These are phyloP conservation scores for Spodoptera picta DNA, from an alignment of 2,888 invertebrate species.

Conservation along the genomic window DNA sequence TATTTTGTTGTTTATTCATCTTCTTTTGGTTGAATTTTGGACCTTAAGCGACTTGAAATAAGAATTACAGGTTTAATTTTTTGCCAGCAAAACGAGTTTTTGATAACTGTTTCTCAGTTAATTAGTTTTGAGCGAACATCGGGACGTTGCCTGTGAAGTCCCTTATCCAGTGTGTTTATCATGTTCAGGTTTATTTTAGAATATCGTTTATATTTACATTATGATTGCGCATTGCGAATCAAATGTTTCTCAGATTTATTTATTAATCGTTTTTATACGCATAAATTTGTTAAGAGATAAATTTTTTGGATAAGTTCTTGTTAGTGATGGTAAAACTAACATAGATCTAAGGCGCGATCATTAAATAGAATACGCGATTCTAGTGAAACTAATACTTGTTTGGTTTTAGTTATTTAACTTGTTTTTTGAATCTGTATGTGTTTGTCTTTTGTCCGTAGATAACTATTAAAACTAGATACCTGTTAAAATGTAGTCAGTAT, in stretches of 20 bases:
- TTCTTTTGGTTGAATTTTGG: conserved; percentile 1
- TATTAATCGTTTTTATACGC: background rate
- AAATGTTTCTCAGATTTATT: background rate
- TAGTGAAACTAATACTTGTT: no score
- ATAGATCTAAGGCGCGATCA: no score
- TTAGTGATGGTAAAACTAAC: no score
- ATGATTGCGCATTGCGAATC: conserved; percentile 2
- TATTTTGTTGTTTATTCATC: conserved; percentile 7
- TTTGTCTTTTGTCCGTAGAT: no score
- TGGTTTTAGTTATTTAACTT: no score
- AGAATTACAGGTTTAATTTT: conserved; percentile 3
- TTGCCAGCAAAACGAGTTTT: background rate
- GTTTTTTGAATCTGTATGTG: no score
- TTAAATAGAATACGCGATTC: no score
- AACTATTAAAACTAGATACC: no score
- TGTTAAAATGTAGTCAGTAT: no score
- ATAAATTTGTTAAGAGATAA: accelerated
- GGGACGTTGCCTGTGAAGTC: conserved; percentile 41
- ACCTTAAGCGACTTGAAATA: conserved; percentile 5
- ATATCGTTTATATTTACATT: background rate
- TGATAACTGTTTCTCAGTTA: conserved; percentile 35
- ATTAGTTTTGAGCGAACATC: conserved; percentile 22
- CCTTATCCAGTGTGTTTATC: conserved; percentile 40
- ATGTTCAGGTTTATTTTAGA: conserved; percentile 1
- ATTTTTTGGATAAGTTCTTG: no score